A percentile compares a stretch with the other conserved stretches of the same genome.
phyloP scores from a whole-genome alignment of 2,113 vertebrate species.

The Pao palembangensis region DNA sequence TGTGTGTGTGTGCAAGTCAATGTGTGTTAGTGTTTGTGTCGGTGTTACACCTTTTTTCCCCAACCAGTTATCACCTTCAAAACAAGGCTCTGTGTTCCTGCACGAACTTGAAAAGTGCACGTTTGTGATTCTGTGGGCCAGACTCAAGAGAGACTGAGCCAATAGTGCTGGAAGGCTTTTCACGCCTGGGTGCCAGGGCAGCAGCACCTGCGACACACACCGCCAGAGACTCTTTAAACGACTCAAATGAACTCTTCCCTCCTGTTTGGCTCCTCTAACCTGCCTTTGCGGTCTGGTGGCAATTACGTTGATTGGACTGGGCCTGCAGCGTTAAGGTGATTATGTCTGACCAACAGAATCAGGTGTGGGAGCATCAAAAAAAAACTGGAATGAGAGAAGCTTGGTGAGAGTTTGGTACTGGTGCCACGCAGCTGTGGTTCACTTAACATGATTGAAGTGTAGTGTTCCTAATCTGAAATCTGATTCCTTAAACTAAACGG shows the following conservation, averaged over 20 bases:
- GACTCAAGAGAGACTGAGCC: neutral
- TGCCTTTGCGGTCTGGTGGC: conserved; percentile 53
- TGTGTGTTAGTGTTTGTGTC: too few relatives aligned
- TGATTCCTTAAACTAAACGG: conserved; percentile 31
- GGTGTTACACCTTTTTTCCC: too few relatives aligned
- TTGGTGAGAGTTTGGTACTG: conserved; percentile 2
- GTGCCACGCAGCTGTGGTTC: conserved; percentile 40
- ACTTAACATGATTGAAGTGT: conserved; percentile 44
- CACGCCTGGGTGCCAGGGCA: conserved; percentile 43
- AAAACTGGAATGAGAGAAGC: conserved; percentile 52
- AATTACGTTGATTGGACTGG: conserved; percentile 63
- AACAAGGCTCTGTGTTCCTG: conserved; percentile 3
- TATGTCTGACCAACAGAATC: conserved; percentile 49
- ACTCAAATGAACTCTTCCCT: conserved; percentile 28
- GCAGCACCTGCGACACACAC: conserved; percentile 11
- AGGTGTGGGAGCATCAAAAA: conserved; percentile 54
- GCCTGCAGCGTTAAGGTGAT: conserved; percentile 49
- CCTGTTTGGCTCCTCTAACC: neutral
- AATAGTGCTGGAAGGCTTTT: conserved; percentile 34
- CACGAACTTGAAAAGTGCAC: conserved; percentile 24
- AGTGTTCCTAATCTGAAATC: conserved; percentile 29
- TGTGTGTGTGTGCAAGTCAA: too few relatives aligned
- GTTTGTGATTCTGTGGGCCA: conserved; percentile 22
- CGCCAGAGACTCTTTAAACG: conserved; percentile 13
- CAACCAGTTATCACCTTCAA: conserved; percentile 13